Percentiles rank a stretch among this genome's conserved stretches.
These are phyloP conservation scores for Periophthalmus modestus DNA, from an alignment of 2,113 vertebrate species.

Conservation along the genomic window DNA sequence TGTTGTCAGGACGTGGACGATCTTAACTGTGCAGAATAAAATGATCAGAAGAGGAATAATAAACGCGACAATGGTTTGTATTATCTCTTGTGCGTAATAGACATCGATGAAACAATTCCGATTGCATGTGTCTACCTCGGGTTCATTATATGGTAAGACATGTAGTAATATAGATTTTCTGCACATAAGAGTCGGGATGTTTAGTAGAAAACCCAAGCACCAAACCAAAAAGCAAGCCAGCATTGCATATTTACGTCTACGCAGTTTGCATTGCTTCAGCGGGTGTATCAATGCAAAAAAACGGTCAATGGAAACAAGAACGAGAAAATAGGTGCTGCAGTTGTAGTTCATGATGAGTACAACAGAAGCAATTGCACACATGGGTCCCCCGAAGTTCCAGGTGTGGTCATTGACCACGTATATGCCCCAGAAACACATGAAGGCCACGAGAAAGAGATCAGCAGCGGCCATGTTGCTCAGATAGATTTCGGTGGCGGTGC, in stretches of 20 bases:
- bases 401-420: constrained; percentile 68
- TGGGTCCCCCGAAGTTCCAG: constrained; percentile 81
- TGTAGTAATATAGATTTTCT: constrained; percentile 37
- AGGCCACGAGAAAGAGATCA: constrained; percentile 80
- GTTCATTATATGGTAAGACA: accelerated
- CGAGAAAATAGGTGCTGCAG: constrained; percentile 85
- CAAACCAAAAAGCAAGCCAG: constrained; percentile 82
- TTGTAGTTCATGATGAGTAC: constrained; percentile 79
- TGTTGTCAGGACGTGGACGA: constrained; percentile 73
- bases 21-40: constrained; percentile 78
- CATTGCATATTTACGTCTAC: constrained; percentile 78
- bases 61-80: constrained; percentile 79
- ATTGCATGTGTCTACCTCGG: constrained; percentile 53
- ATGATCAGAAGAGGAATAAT: constrained; percentile 80
- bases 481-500: constrained; percentile 88
- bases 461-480: constrained; percentile 84
- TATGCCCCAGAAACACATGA: constrained; percentile 86
- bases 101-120: constrained; percentile 43
- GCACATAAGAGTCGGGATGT: constrained; percentile 76
- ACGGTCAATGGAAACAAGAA: constrained; percentile 86
- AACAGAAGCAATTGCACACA: constrained; percentile 80
- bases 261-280: constrained; percentile 78
- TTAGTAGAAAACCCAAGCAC: constrained; percentile 76
- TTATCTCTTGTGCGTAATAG: constrained; percentile 56
- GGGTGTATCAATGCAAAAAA: constrained; percentile 86